Conservation (phyloP, 2,113 vertebrate species). For the Colius striatus region DNA sequence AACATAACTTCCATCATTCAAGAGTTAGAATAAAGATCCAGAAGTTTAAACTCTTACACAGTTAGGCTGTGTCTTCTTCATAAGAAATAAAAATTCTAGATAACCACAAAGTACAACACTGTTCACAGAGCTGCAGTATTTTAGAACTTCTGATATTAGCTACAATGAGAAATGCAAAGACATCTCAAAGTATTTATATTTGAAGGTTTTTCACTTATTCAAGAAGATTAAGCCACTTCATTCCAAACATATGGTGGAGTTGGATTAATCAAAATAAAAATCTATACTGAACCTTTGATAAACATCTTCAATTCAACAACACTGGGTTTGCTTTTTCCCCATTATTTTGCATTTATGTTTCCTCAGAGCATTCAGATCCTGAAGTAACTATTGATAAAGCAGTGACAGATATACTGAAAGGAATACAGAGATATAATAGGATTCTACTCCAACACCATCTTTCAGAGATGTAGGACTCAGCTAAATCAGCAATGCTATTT, state of each 20-base stretch:
- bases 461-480: not conserved
- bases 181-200: not conserved
- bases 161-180: not conserved
- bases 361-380: not conserved
- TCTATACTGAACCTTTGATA: not conserved
- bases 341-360: constrained; percentile 2
- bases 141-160: not conserved
- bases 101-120: not conserved
- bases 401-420: not conserved
- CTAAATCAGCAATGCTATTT: not conserved
- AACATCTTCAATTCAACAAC: not conserved
- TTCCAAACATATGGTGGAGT: not conserved
- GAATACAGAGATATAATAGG: not conserved
- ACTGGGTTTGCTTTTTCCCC: not conserved
- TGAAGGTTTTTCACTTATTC: not conserved
- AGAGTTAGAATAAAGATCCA: not conserved
- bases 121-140: not conserved
- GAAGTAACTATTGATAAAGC: not conserved
- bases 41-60: not conserved
- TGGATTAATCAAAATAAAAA: constrained; percentile 14
- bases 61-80: not conserved
- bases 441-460: not conserved
- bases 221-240: not conserved
- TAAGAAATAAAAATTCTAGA: not conserved
- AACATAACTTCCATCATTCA: not conserved